These are phyloP conservation scores for Bufotes viridis DNA, from an alignment of 2,797 vertebrate species.

Conservation along the genomic window DNA sequence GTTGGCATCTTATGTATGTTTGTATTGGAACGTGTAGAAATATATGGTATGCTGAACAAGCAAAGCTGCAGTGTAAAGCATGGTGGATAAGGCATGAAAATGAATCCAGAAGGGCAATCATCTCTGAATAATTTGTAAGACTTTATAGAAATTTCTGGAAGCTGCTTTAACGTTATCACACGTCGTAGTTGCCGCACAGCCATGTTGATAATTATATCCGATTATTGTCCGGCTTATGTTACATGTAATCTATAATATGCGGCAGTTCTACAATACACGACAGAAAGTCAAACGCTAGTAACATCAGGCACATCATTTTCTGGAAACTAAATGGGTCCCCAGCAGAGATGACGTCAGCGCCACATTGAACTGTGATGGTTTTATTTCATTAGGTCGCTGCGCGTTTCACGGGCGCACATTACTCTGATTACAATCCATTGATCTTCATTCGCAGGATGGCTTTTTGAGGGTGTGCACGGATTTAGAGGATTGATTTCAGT, in stretches of 20 bases:
- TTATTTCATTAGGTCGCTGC: slow-evolving; percentile 13
- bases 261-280: not conserved
- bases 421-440: slow-evolving; percentile 48
- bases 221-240: not conserved
- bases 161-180: not conserved
- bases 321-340: not conserved
- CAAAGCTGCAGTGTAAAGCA: too few relatives aligned
- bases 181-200: not conserved
- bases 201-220: not conserved
- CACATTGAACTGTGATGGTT: not conserved
- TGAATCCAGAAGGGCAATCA: too few relatives aligned
- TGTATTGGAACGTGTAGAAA: too few relatives aligned
- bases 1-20: too few relatives aligned
- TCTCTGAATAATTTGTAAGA: too few relatives aligned
- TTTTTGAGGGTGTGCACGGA: not conserved
- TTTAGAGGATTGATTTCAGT: slow-evolving; percentile 30
- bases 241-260: slow-evolving; percentile 12
- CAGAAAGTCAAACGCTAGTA: not conserved
- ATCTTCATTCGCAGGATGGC: slow-evolving; percentile 33
- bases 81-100: too few relatives aligned
- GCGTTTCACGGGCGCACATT: slow-evolving; percentile 31
- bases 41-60: too few relatives aligned
- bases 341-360: not conserved
- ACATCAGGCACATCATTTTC: not conserved
- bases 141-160: not conserved